Base-by-base conservation (phyloP, 2,888 invertebrate genomes). In the Rhogogaster chlorosoma region DNA sequence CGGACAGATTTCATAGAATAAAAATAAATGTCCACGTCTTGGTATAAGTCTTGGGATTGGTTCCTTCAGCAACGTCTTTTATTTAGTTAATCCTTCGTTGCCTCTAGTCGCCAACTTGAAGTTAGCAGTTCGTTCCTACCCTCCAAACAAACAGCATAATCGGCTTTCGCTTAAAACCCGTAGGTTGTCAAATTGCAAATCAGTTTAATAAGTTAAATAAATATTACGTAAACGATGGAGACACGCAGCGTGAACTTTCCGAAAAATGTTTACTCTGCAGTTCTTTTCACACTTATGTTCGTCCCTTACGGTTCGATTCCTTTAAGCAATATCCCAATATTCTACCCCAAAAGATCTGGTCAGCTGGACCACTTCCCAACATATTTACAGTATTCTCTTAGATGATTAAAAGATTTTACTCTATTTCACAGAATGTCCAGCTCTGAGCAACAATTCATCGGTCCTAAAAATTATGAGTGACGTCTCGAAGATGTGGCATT, bases 401-500 rank as follows among this genome's bases (percentile, higher is more conserved):
- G 15, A 15, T 45, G 0, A 3, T 45, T 4, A 67, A 67, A 67
- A 6, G 6, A 18, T 38, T 73, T 4, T 22, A 22, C 18, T 26
- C 29, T 5, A 36, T 53, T 77, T 80, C 36, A 57, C 85, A 85
- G 85, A 45, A 32, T 57, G 83, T 64, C 22, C 64, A 84, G 67
- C 83, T 22, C 15, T 71, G 15, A 32, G 83, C 83, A 85, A 85
- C 32, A 32, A 83, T 75, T 85, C 85, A 42, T 7, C 73, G 29
- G 64, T 83, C 3, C 29, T 61, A 32, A 85, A 85, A 75, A 85
- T 85, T 4, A 49, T 85, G 32, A 64, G 57, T 18, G 83, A 83
- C 75, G 67, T 86, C 3, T 83, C 75, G 2, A 85, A 85, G 67
- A 84, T 85, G 85, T 86, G 86, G 86, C 85, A 86, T 70, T 86